Base-by-base conservation (phyloP, 1,140 invertebrate genomes). In the Pinna nobilis region DNA sequence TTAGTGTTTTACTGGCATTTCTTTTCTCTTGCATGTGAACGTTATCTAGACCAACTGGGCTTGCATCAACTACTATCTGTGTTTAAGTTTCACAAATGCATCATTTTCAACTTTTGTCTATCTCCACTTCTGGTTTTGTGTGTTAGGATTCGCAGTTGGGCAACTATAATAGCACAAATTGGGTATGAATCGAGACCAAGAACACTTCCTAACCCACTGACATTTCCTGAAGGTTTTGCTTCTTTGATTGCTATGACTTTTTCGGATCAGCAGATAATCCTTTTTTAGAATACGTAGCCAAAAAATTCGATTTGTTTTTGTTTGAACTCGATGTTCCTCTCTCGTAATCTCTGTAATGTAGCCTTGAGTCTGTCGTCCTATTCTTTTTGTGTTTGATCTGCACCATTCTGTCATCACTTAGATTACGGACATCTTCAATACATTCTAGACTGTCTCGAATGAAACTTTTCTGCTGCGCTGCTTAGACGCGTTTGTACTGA, bases 401-500 rank as follows among this genome's bases (percentile, higher is more conserved):
- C 5, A 73, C n/a, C n/a, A n/a, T n/a, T 33, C 41, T 71, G 28
- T 71, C 69, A 71, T 71, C 47, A 32, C 41, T 32, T 18, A 41
- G 35, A 32, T 73, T 73, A 20, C 53, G 25, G 25, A 61, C 55
- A 11, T 59, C 69, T 39, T 66, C 63, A 25, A 66, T 41, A 5
- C 47, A 25, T 66, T 66, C 47, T 15, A 66, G 23, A 50, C 47
- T 33, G 47, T 30, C 47, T 37, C 32, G 35, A 2, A 30, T 53
- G 70, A 53, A 67, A 74, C 35, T 77, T 57, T 51, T 79, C 79
- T 41, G 74, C 60, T 18, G 78, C 78, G 7, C 41, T 66, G 20
- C 25, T 65, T 15, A 76, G 65, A 11, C 74, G 3, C 72, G 13
- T 55, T 76, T 78, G 44, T 60, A 82, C 41, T 71, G 32, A 11